Evolutionary conservation across 1,140 invertebrate genomes (phyloP).

Genomic region (Saccostrea echinata): DNA sequence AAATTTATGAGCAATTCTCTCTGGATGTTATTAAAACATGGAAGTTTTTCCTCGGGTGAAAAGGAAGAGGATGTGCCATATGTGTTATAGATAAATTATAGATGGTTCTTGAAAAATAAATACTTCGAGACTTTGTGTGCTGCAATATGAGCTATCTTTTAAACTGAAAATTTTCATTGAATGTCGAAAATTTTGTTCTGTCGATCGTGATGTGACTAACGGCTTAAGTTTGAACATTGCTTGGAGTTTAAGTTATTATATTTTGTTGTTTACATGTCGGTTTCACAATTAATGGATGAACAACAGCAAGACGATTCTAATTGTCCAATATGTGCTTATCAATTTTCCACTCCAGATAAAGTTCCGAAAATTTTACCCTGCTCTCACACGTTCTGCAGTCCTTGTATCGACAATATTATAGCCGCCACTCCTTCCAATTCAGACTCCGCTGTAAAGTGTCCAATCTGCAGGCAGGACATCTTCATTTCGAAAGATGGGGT

Average conservation of each 20-base stretch:
- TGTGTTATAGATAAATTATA: too few species aligned
- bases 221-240: neutral
- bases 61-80: neutral
- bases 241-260: too few species aligned
- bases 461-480: neutral
- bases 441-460: neutral
- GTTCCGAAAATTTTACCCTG: neutral
- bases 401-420: slow-evolving; percentile 9
- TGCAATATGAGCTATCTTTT: too few species aligned
- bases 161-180: neutral
- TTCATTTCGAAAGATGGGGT: neutral
- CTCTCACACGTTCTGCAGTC: neutral
- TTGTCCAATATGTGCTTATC: slow-evolving; percentile 7
- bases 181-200: neutral
- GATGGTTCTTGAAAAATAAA: too few species aligned
- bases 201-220: too few species aligned
- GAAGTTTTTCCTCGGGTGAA: neutral
- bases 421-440: neutral
- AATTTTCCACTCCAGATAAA: slow-evolving; percentile 6
- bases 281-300: neutral
- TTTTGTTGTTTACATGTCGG: too few species aligned
- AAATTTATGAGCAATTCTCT: neutral
- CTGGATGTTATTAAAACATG: neutral
- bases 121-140: too few species aligned
- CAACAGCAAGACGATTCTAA: neutral